phyloP scores from a whole-genome alignment of 2,113 vertebrate genomes.

The Urocolius indicus region DNA sequence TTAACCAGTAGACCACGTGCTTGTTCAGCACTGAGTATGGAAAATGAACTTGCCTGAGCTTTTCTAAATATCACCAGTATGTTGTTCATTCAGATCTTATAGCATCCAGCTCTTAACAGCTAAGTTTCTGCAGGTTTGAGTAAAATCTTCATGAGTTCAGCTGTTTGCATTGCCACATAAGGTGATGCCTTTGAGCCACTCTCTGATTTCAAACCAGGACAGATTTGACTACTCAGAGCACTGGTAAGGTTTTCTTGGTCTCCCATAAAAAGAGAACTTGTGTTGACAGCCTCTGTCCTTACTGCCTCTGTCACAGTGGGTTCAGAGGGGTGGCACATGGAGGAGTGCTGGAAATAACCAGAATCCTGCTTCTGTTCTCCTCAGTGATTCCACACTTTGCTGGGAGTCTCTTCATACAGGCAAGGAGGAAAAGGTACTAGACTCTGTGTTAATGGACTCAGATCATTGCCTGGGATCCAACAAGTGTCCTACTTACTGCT shows the following conservation, averaged over 20 bases:
- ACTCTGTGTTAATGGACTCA: not conserved
- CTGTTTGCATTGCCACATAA: not conserved
- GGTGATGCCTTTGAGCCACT: not conserved
- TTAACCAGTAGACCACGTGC: not conserved
- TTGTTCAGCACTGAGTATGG: not conserved
- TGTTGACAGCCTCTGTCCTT: not conserved
- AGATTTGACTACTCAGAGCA: not conserved
- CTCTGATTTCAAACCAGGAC: not conserved
- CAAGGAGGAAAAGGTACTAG: not conserved
- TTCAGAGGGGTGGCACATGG: not conserved
- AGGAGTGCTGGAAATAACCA: not conserved
- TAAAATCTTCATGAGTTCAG: not conserved
- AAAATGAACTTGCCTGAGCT: not conserved
- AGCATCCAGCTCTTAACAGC: not conserved
- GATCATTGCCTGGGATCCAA: not conserved
- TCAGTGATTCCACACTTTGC: not conserved
- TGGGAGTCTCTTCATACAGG: not conserved
- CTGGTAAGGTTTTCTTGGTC: not conserved
- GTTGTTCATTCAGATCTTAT: not conserved
- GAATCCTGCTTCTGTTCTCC: not conserved
- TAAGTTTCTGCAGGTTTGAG: not conserved
- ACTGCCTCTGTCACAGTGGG: not conserved
- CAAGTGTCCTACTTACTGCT: not conserved
- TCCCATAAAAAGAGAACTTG: not conserved
- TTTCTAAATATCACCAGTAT: not conserved